These are phyloP conservation scores for Plecotus auritus DNA, from an alignment of 2,113 vertebrate genomes.

Conservation along the genomic window DNA sequence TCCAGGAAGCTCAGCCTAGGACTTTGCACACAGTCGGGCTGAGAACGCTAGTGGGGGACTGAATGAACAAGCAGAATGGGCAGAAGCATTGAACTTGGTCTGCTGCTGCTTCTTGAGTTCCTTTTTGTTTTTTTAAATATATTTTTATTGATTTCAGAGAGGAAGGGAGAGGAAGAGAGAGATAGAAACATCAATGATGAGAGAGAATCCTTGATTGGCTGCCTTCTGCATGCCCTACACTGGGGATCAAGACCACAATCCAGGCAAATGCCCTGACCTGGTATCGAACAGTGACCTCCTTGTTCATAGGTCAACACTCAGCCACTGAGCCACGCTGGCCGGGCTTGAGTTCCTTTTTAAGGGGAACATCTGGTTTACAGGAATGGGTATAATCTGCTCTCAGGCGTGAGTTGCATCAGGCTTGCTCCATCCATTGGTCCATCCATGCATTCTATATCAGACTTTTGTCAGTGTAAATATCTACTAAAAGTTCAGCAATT, in stretches of 20 bases:
- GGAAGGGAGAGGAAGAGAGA: background rate
- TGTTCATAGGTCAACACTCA: background rate
- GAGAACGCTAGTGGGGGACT: background rate
- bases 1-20: background rate
- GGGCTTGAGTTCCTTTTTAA: background rate
- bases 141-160: background rate
- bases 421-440: background rate
- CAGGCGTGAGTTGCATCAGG: background rate
- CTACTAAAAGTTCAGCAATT: background rate
- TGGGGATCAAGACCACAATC: no score
- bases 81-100: background rate
- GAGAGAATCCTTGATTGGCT: no score
- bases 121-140: background rate
- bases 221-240: no score
- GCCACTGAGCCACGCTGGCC: background rate
- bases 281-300: background rate
- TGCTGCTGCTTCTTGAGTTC: background rate
- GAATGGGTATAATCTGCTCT: background rate
- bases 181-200: background rate
- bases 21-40: background rate
- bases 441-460: background rate
- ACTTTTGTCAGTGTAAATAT: background rate
- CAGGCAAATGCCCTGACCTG: background rate
- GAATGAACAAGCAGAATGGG: background rate
- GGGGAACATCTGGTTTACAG: background rate